A percentile compares a stretch with the other conserved stretches of the same genome.
Evolutionary conservation across 2,113 vertebrate genomes (phyloP).

Genomic region (Onychostruthus taczanowskii): DNA sequence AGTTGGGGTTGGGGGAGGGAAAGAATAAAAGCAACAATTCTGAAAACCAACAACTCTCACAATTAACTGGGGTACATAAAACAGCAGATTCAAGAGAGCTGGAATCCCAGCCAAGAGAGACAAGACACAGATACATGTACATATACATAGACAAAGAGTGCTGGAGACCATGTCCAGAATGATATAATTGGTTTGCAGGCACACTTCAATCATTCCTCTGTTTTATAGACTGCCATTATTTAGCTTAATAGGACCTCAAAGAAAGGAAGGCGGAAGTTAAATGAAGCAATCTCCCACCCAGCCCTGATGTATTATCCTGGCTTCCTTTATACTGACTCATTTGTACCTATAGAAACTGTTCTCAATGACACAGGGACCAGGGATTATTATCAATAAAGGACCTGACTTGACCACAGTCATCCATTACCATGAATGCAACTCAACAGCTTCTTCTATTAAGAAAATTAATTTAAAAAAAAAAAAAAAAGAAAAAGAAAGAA

Average conservation of each 20-base stretch:
- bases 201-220: slow-evolving; percentile 37
- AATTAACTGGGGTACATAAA: not conserved
- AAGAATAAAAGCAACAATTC: slow-evolving; percentile 30
- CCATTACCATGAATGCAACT: not conserved
- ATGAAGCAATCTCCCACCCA: slow-evolving; percentile 59
- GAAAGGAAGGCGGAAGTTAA: slow-evolving; percentile 57
- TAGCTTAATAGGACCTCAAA: slow-evolving; percentile 51
- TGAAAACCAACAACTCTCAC: slow-evolving; percentile 1
- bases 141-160: slow-evolving; percentile 9
- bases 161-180: slow-evolving; percentile 8
- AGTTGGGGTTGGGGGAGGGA: not conserved
- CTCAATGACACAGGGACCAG: slow-evolving; percentile 34
- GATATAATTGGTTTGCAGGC: slow-evolving; percentile 48
- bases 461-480: not conserved
- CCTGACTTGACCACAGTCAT: slow-evolving; percentile 2
- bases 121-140: not conserved
- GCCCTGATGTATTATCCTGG: slow-evolving; percentile 14
- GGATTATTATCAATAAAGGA: slow-evolving; percentile 40
- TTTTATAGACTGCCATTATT: slow-evolving; percentile 41
- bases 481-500: not conserved
- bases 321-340: slow-evolving; percentile 27
- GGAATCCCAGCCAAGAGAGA: not conserved
- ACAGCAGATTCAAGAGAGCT: slow-evolving; percentile 20
- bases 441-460: not conserved
- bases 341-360: slow-evolving; percentile 56